These are phyloP conservation scores for Pyrocephalus nanus DNA, from an alignment of 2,797 vertebrate species.

Conservation along the genomic window DNA sequence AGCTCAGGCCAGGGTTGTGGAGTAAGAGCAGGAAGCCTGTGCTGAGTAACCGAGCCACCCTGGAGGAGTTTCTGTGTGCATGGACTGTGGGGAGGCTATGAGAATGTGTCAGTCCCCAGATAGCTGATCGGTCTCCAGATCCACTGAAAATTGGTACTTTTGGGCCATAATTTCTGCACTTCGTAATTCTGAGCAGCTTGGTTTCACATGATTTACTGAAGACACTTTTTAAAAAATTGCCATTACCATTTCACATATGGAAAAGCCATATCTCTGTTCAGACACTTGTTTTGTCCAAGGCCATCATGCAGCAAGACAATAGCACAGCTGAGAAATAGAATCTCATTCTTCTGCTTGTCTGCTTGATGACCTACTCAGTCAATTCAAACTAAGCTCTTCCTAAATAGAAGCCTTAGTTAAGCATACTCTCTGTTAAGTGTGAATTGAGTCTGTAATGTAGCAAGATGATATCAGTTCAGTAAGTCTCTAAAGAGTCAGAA, in stretches of 20 bases:
- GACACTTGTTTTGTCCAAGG: background rate
- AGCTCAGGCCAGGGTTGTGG: background rate
- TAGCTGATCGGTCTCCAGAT: background rate
- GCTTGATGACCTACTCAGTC: background rate
- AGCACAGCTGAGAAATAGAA: background rate
- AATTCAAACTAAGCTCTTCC: background rate
- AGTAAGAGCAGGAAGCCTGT: background rate
- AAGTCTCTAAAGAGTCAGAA: background rate
- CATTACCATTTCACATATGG: background rate
- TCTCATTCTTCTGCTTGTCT: background rate
- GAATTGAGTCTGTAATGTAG: background rate
- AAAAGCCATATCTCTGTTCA: background rate
- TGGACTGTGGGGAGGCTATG: background rate
- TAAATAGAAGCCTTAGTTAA: background rate
- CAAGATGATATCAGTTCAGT: background rate
- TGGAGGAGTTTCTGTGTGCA: background rate
- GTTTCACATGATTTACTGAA: background rate
- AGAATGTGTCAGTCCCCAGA: background rate
- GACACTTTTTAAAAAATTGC: background rate
- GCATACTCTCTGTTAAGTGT: background rate
- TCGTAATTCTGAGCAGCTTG: background rate
- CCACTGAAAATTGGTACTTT: background rate
- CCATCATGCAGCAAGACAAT: background rate
- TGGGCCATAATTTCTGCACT: background rate
- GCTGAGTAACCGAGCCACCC: accelerated